Evolutionary conservation across 1,140 invertebrate species (phyloP), one percentile per base, ranked within the genome.

Genomic region (Agrypnia vestita): DNA sequence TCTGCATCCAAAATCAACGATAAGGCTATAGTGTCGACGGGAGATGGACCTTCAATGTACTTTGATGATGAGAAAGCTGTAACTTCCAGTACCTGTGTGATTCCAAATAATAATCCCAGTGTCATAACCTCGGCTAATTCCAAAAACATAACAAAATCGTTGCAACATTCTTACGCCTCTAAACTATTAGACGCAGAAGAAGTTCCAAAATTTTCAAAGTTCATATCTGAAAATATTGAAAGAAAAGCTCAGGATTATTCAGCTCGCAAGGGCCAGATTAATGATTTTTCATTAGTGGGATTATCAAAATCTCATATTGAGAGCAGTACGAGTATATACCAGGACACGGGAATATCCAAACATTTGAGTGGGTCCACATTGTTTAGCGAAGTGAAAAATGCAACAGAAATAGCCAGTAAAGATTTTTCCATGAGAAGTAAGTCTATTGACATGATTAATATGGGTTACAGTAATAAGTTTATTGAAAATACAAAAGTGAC

Each of bases 401-500:
- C 51, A n/a, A 47, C 43, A 9, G 46, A 71, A 71, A 53, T 61
- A 44, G 35, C 55, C 12, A 75, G 44, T n/a, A 62, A 55, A 47
- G 75, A 76, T 15, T 64, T 76, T 46, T 44, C 61, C 19, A n/a
- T 21, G 21, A 67, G 51, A 49, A 86, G 81, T 13, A 86, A 87
- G 78, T 59, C 85, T 35, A 80, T 85, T 9, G 80, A 75, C 73
- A 84, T 81, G 44, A 82, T 80, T 12, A 87, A 86, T 69, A 88
- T 87, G 82, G 86, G 88, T 78, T 82, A 82, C 64, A 53, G 74
- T 1, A 77, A 25, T 35, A 82, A 82, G 44, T 55, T 19, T 35
- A 61, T 80, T 10, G 81, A 82, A 8, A 59, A n/a, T 13, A 55
- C 44, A 61, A 67, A 55, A 76, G n/a, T 19, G 51, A 82, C 67